These are phyloP conservation scores for Adelosebastes latens DNA, from an alignment of 2,797 vertebrate species.

Conservation along the genomic window DNA sequence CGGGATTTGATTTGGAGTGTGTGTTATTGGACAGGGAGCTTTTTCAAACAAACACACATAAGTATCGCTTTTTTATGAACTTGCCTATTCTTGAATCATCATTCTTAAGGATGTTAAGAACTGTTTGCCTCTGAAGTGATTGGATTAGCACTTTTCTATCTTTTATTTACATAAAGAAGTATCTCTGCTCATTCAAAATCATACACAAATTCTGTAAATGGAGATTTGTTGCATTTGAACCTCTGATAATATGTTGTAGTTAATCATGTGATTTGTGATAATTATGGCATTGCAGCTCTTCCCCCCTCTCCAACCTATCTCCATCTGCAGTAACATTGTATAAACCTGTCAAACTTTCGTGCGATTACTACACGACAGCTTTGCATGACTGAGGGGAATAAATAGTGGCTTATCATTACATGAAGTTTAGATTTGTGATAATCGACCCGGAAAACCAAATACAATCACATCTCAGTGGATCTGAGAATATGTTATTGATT, in stretches of 20 bases:
- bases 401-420: not conserved
- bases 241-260: not conserved
- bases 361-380: not conserved
- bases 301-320: not conserved
- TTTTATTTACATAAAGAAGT: not conserved
- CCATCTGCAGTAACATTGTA: not conserved
- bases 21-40: not conserved
- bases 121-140: constrained; percentile 19
- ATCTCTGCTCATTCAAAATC: not conserved
- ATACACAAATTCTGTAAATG: not conserved
- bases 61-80: constrained; percentile 10
- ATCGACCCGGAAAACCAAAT: not conserved
- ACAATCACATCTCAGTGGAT: constrained; percentile 30
- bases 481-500: constrained; percentile 43
- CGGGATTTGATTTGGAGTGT: constrained; percentile 49
- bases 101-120: constrained; percentile 1
- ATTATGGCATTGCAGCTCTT: not conserved
- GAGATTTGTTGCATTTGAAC: not conserved
- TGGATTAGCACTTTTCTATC: constrained; percentile 1
- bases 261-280: not conserved
- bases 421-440: constrained; percentile 11
- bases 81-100: constrained; percentile 1
- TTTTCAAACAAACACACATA: constrained; percentile 1
- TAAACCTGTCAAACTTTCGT: not conserved
- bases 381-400: not conserved